Evolutionary conservation across 2,888 invertebrate species (phyloP).

Genomic region (Acrobeloides nanus): DNA sequence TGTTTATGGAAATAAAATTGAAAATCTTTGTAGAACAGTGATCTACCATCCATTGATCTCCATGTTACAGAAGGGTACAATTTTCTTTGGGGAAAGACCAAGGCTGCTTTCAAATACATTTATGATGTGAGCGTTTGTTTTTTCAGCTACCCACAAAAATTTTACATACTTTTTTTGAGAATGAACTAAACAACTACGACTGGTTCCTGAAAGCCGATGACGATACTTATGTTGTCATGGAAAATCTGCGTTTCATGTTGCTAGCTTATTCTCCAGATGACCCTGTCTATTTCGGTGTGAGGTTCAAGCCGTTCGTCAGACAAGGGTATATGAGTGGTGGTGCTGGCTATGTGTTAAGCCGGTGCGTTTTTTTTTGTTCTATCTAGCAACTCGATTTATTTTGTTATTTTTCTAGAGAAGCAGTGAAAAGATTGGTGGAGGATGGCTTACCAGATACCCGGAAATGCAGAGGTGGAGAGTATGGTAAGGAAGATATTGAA

Average conservation of each 20-base stretch:
- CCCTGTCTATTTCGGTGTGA: conserved; percentile 65
- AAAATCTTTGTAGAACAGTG: conserved; percentile 13
- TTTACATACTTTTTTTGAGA: no score
- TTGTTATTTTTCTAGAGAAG: no score
- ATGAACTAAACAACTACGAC: conserved; percentile 17
- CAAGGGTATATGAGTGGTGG: conserved; percentile 61
- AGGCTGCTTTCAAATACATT: conserved; percentile 12
- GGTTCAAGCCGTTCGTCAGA: conserved; percentile 72
- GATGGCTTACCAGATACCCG: conserved; percentile 59
- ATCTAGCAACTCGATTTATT: no score
- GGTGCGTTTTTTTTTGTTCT: no score
- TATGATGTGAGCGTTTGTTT: conserved; percentile 5
- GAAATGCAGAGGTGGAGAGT: conserved; percentile 60
- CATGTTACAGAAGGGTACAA: conserved; percentile 12
- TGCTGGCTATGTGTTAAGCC: conserved; percentile 22
- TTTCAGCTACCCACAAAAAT: no score
- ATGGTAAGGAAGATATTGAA: conserved; percentile 77
- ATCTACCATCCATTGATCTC: conserved; percentile 8
- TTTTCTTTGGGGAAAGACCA: conserved; percentile 11
- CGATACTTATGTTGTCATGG: conserved; percentile 17
- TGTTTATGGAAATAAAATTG: no score
- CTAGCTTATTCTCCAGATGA: conserved; percentile 43
- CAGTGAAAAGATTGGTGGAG: conserved; percentile 48
- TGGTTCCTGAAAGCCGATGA: conserved; percentile 23
- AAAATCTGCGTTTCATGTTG: conserved; percentile 40